These are phyloP conservation scores for Synergus laeviventris DNA, from an alignment of 2,888 invertebrate species.

Conservation along the genomic window DNA sequence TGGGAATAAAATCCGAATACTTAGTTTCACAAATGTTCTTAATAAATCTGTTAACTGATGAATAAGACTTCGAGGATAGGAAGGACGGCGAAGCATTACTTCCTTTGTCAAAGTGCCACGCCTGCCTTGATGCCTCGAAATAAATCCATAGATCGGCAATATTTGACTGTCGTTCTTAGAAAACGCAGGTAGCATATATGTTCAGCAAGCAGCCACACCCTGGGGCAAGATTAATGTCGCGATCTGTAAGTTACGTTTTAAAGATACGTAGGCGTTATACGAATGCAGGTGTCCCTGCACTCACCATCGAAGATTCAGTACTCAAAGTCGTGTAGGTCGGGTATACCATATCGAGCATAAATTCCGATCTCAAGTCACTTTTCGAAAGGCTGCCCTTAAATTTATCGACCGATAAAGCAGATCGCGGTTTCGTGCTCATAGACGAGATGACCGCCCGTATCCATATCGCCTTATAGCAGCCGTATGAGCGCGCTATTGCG, in stretches of 20 bases:
- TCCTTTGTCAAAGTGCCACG: conserved; percentile 30
- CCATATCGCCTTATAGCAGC: conserved; percentile 12
- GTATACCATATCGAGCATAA: conserved; percentile 51
- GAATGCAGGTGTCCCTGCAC: conserved; percentile 48
- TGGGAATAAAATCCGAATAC: no score
- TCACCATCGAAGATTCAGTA: conserved; percentile 25
- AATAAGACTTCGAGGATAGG: neutral
- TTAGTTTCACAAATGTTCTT: neutral
- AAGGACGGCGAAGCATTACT: conserved; percentile 14
- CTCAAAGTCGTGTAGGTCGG: conserved; percentile 39
- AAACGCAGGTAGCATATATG: conserved; percentile 11
- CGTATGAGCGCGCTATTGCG: conserved; percentile 29
- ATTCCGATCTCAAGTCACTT: conserved; percentile 47
- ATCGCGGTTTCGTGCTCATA: conserved; percentile 58
- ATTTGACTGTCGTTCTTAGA: conserved; percentile 10
- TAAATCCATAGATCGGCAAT: conserved; percentile 17
- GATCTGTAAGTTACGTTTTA: conserved; percentile 39
- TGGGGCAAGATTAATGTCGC: conserved; percentile 37
- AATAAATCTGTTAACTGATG: conserved; percentile 24
- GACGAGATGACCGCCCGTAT: conserved; percentile 39
- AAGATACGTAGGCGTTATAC: conserved; percentile 32
- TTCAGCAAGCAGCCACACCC: conserved; percentile 32
- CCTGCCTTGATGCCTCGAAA: conserved; percentile 10
- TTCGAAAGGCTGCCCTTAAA: conserved; percentile 49
- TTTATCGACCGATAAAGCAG: conserved; percentile 64